These are phyloP conservation scores for Cinclus mexicanus DNA, from an alignment of 2,113 vertebrate genomes.

Conservation along the genomic window DNA sequence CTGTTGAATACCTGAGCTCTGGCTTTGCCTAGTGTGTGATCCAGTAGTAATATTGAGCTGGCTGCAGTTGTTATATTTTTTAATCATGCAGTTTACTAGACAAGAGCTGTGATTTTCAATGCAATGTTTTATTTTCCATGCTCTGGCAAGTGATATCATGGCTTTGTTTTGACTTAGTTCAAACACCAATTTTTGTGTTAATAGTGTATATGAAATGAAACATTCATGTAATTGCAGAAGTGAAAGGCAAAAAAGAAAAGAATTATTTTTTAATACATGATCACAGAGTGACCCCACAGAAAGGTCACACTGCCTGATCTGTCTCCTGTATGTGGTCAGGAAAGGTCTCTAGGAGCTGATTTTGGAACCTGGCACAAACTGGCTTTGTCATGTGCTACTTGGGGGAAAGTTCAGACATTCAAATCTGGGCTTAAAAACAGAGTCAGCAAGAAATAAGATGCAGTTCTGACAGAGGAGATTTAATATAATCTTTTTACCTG, in stretches of 20 bases:
- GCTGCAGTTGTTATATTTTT: background rate
- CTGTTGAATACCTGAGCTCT: background rate
- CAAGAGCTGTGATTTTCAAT: background rate
- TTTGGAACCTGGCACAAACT: conserved; percentile 40
- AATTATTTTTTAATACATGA: background rate
- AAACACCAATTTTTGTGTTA: background rate
- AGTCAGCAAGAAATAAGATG: background rate
- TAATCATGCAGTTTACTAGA: background rate
- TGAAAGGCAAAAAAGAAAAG: background rate
- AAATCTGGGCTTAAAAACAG: background rate
- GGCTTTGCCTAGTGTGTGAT: background rate
- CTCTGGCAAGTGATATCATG: background rate
- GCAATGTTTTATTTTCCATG: background rate
- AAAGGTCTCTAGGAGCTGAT: background rate
- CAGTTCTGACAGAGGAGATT: background rate
- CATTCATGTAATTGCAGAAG: background rate
- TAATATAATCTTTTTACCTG: background rate
- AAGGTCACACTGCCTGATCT: background rate
- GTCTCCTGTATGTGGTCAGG: background rate
- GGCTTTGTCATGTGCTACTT: background rate
- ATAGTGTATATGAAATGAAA: background rate
- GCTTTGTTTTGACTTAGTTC: background rate
- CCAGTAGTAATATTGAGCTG: background rate
- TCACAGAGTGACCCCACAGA: background rate
- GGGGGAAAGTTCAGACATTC: conserved; percentile 15